phyloP scores from a whole-genome alignment of 2,113 vertebrate species.

The Nycticorax nycticorax region DNA sequence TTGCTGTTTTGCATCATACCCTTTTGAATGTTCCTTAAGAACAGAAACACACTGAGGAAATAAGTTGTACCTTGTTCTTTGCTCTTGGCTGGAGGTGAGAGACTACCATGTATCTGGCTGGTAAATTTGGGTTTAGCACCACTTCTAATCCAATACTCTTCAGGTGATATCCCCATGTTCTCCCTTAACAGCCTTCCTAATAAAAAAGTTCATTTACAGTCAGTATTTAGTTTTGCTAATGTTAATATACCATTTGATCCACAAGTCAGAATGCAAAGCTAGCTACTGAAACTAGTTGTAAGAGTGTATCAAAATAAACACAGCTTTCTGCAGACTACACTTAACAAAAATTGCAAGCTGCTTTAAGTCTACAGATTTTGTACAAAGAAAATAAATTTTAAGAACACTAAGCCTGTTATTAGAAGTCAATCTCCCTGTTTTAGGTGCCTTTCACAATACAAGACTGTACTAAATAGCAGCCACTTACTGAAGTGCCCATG shows the following conservation, averaged over 20 bases:
- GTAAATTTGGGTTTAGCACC: conserved; percentile 69
- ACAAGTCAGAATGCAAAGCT: not conserved
- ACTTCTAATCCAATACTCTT: conserved; percentile 71
- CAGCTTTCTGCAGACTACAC: not conserved
- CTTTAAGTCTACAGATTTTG: not conserved
- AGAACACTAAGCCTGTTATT: not conserved
- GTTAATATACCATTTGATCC: not conserved
- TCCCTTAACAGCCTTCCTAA: conserved; percentile 65
- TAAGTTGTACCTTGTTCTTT: conserved; percentile 62
- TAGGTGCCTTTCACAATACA: not conserved
- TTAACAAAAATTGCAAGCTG: not conserved
- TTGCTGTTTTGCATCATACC: not conserved
- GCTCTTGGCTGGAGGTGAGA: conserved; percentile 14
- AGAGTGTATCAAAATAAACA: not conserved
- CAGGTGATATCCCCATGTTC: conserved; percentile 13
- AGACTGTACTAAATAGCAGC: not conserved
- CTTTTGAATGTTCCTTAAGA: not conserved
- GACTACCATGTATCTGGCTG: not conserved
- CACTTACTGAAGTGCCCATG: not conserved
- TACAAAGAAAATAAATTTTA: not conserved
- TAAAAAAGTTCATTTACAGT: not conserved
- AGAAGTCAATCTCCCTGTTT: not conserved
- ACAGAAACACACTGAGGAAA: not conserved
- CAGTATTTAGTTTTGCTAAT: not conserved
- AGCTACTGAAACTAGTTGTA: not conserved